phyloP scores from a whole-genome alignment of 2,113 vertebrate genomes.

The Daboia siamensis region DNA sequence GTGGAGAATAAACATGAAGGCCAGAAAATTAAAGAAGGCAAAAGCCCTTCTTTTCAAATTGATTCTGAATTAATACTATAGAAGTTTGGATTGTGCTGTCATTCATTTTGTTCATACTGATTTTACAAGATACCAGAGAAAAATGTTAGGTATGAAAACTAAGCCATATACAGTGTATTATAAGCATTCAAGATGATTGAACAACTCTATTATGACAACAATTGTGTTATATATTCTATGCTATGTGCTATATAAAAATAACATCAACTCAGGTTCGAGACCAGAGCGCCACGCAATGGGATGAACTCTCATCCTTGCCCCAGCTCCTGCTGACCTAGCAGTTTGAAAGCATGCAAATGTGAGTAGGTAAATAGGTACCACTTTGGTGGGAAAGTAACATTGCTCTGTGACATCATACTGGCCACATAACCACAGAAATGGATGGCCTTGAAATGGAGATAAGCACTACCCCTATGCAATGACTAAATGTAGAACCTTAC shows the following conservation, averaged over 20 bases:
- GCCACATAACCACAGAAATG: not conserved
- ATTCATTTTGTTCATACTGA: not conserved
- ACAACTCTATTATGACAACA: not conserved
- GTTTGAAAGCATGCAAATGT: not conserved
- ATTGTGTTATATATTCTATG: not conserved
- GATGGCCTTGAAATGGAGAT: not conserved
- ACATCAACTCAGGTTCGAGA: not conserved
- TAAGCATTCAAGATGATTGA: not conserved
- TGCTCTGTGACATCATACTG: not conserved
- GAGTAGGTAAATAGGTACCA: not conserved
- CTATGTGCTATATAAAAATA: not conserved
- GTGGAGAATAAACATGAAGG: not conserved
- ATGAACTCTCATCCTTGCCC: not conserved
- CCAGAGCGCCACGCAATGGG: not conserved
- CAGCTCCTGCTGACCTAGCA: not conserved
- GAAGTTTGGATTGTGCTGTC: not conserved
- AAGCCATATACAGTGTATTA: not conserved
- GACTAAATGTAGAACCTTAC: not conserved
- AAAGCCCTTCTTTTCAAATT: not conserved
- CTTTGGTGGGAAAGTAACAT: not conserved
- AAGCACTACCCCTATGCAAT: not conserved
- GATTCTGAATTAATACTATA: not conserved
- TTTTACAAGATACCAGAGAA: not conserved
- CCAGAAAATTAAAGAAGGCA: not conserved
- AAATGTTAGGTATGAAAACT: not conserved